Conservation (phyloP, 2,797 vertebrate species). For the Kryptolebias ocellatus region DNA sequence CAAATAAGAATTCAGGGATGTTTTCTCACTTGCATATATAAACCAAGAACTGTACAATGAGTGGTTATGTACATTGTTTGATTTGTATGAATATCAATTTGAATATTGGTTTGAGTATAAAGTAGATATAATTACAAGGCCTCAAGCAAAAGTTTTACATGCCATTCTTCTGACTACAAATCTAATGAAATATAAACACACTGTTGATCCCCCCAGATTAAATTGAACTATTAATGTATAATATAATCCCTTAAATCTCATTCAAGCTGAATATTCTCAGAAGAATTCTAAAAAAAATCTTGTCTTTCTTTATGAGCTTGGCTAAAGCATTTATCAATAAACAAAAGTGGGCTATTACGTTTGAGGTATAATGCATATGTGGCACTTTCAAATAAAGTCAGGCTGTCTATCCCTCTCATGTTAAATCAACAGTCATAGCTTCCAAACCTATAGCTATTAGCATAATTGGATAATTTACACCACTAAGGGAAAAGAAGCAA, state of each 20-base stretch:
- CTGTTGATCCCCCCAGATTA: slow-evolving; percentile 5
- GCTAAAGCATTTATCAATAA: slow-evolving; percentile 16
- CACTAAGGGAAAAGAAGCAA: slow-evolving; percentile 28
- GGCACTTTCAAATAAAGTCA: slow-evolving; percentile 28
- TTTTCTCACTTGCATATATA: slow-evolving; percentile 25
- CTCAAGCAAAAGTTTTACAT: background rate
- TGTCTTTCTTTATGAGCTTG: slow-evolving; percentile 19
- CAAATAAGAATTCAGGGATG: slow-evolving; percentile 40
- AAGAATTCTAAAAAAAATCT: slow-evolving; percentile 19
- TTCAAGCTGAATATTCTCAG: slow-evolving; percentile 22
- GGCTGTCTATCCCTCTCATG: slow-evolving; percentile 28
- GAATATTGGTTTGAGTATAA: background rate
- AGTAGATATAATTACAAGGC: background rate
- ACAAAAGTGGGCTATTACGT: slow-evolving; percentile 35
- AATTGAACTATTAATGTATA: slow-evolving; percentile 12
- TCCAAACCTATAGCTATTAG: slow-evolving; percentile 54
- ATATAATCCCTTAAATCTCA: background rate
- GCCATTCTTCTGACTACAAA: background rate
- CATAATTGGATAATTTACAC: slow-evolving; percentile 61
- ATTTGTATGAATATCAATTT: slow-evolving; percentile 5
- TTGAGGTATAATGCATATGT: slow-evolving; percentile 35
- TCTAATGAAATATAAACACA: background rate
- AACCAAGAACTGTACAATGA: slow-evolving; percentile 2
- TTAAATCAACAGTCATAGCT: slow-evolving; percentile 44
- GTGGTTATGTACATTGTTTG: slow-evolving; percentile 12